Percentiles rank a stretch among this genome's conserved stretches.
These are phyloP conservation scores for Cotesia typhae DNA, from an alignment of 1,140 invertebrate species.

Conservation along the genomic window DNA sequence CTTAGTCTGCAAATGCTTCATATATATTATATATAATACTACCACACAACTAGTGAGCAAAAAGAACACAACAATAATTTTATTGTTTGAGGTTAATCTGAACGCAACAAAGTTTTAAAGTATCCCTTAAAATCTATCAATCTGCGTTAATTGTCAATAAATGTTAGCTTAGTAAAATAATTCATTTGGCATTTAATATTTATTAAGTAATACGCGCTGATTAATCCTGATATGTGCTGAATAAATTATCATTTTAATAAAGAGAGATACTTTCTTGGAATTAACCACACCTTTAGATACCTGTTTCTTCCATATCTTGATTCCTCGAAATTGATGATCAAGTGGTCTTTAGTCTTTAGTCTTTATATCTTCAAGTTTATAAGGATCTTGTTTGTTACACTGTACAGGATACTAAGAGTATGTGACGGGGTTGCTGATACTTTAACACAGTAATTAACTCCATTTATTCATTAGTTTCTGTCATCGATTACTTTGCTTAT, in stretches of 20 bases:
- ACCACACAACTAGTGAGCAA: too few species aligned
- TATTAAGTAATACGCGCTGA: constrained; percentile 1
- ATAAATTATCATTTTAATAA: constrained; percentile 23
- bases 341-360: constrained; percentile 1
- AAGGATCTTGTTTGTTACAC: neutral
- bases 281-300: constrained; percentile 22
- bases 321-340: constrained; percentile 20
- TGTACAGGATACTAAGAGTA: neutral
- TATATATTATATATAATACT: too few species aligned
- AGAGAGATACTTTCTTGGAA: constrained; percentile 6
- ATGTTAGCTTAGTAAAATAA: too few species aligned
- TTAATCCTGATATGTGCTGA: constrained; percentile 3
- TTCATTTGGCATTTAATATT: neutral
- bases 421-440: neutral
- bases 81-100: too few species aligned
- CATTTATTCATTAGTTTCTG: too few species aligned
- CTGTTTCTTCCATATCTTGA: constrained; percentile 15
- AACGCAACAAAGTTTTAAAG: too few species aligned
- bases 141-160: too few species aligned
- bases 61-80: too few species aligned
- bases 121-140: neutral
- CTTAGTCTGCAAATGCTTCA: neutral
- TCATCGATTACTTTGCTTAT: too few species aligned
- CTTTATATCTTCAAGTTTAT: neutral
- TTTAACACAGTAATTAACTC: too few species aligned